Percentiles rank a stretch among this genome's conserved stretches.
phyloP scores from a whole-genome alignment of 2,113 vertebrate genomes.

The Chrysochloris asiatica region DNA sequence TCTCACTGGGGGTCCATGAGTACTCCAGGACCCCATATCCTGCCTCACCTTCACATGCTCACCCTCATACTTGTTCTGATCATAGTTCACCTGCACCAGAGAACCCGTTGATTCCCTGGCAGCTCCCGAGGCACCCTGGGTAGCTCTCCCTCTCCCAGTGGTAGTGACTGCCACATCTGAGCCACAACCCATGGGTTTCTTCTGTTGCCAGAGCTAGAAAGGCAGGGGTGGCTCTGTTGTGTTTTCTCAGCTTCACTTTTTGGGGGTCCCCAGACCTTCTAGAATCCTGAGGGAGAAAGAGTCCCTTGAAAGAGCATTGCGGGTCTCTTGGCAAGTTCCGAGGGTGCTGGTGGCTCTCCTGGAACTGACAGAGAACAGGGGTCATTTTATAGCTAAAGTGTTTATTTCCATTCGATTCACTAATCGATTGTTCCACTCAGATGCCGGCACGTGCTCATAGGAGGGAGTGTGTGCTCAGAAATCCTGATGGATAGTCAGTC shows the following conservation, averaged over 20 bases:
- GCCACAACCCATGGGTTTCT: not conserved
- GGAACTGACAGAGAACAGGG: conserved; percentile 68
- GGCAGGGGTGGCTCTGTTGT: not conserved
- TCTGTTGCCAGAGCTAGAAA: not conserved
- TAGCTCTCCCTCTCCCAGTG: not conserved
- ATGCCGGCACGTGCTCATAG: not conserved
- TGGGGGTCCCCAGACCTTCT: not conserved
- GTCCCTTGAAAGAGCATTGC: not conserved
- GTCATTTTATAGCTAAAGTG: conserved; percentile 64
- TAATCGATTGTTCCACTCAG: conserved; percentile 44
- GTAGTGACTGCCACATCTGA: rapidly evolving
- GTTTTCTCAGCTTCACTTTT: conserved; percentile 1
- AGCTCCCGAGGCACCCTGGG: not conserved
- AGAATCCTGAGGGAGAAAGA: not conserved
- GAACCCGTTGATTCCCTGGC: not conserved
- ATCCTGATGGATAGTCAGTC: not conserved
- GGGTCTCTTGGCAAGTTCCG: not conserved
- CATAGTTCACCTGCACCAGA: not conserved
- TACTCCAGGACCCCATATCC: not conserved
- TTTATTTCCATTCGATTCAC: conserved; percentile 75
- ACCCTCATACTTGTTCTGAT: no score
- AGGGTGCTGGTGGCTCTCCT: not conserved
- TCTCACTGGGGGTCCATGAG: not conserved
- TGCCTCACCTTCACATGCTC: not conserved
- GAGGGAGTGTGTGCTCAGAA: conserved; percentile 27